Percentiles rank a stretch among this genome's conserved stretches.
Conservation (phyloP, 1,140 invertebrate species). For the Drosophila eugracilis region DNA sequence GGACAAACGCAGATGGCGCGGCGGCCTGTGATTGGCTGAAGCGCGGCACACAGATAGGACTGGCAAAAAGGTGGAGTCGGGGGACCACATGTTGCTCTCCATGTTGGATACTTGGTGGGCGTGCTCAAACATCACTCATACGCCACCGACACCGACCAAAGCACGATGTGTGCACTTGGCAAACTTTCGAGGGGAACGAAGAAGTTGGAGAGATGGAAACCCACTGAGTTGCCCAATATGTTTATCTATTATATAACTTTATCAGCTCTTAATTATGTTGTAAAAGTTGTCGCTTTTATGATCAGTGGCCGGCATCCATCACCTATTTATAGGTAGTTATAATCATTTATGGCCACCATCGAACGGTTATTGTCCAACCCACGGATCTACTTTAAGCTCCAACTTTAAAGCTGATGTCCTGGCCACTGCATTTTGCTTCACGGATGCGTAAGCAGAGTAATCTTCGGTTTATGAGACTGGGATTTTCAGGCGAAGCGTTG, state of each 20-base stretch:
- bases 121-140: constrained; percentile 74
- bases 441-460: constrained; percentile 52
- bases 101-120: constrained; percentile 57
- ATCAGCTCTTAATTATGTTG: constrained; percentile 80
- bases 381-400: constrained; percentile 39
- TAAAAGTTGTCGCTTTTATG: constrained; percentile 70
- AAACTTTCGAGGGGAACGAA: constrained; percentile 39
- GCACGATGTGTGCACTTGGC: constrained; percentile 55
- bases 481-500: constrained; percentile 68
- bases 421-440: constrained; percentile 40
- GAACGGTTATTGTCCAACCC: constrained; percentile 4
- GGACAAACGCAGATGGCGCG: constrained; percentile 37
- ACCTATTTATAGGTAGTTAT: constrained; percentile 67
- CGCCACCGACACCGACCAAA: constrained; percentile 58
- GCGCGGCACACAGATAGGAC: constrained; percentile 8
- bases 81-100: constrained; percentile 74
- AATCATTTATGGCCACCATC: constrained; percentile 38
- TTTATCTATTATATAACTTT: constrained; percentile 76
- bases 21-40: constrained; percentile 61
- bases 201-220: neutral
- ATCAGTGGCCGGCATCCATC: constrained; percentile 34
- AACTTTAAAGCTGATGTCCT: constrained; percentile 35
- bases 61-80: neutral
- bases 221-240: constrained; percentile 54
- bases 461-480: constrained; percentile 75